Conservation (phyloP, 2,113 vertebrate species). For the Elanoides forficatus region DNA sequence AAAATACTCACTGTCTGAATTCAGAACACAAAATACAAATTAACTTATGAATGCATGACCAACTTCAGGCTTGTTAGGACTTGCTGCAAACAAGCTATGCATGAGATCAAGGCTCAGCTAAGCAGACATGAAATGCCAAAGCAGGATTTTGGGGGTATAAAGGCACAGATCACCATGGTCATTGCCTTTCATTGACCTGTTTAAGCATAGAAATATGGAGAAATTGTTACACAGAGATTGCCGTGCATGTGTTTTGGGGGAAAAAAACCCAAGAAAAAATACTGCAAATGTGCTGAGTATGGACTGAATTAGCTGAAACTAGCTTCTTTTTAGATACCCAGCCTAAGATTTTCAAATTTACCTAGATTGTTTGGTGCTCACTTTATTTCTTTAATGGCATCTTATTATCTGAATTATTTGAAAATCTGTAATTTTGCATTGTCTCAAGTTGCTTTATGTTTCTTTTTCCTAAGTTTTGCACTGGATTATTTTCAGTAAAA, state of each 20-base stretch:
- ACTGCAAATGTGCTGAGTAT: neutral
- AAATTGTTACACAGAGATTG: neutral
- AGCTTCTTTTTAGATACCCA: neutral
- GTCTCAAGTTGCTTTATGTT: neutral
- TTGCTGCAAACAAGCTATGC: neutral
- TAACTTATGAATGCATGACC: neutral
- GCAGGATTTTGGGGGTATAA: neutral
- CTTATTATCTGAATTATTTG: neutral
- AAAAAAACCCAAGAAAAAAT: neutral
- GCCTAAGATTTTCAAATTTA: neutral
- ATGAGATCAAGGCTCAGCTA: neutral
- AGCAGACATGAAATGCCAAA: neutral
- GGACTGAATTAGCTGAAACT: neutral
- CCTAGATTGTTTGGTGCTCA: neutral
- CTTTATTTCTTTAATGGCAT: neutral
- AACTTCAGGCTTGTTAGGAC: neutral
- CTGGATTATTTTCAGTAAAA: neutral
- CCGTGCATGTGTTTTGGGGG: neutral
- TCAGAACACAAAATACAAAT: neutral
- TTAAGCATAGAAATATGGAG: neutral
- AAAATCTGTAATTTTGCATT: neutral
- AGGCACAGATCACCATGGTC: neutral
- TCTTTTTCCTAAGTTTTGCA: neutral
- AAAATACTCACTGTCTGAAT: neutral
- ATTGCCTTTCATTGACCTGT: neutral